Conservation (phyloP, 2,113 vertebrate species). For the Lepisosteus osseus region DNA sequence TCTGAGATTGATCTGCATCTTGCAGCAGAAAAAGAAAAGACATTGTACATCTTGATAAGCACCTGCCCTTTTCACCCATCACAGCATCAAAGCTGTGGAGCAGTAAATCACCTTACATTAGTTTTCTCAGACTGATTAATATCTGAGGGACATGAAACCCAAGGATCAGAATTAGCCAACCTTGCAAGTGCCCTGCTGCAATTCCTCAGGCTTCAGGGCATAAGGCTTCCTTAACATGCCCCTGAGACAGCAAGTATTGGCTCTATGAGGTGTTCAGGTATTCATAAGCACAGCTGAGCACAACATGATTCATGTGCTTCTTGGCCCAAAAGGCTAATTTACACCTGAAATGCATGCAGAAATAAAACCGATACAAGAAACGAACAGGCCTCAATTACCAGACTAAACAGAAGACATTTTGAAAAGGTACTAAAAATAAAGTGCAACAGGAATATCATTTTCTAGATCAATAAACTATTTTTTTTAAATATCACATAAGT, state of each 20-base stretch:
- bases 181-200: too few species aligned
- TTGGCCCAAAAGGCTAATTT: conserved; percentile 25
- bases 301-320: conserved; percentile 20
- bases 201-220: not conserved
- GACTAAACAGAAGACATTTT: conserved; percentile 9
- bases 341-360: conserved; percentile 21
- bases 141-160: not conserved
- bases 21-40: not conserved
- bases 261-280: conserved; percentile 11
- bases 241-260: not conserved
- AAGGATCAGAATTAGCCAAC: too few species aligned
- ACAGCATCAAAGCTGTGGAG: conserved; percentile 1
- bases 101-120: not conserved
- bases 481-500: conserved; percentile 35
- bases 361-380: conserved; percentile 19
- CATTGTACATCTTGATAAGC: conserved; percentile 8
- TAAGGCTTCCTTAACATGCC: conserved; percentile 9
- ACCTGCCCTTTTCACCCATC: conserved; percentile 6
- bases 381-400: conserved; percentile 20
- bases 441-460: conserved; percentile 25
- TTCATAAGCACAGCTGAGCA: conserved; percentile 11
- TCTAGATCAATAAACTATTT: conserved; percentile 22
- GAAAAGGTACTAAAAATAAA: conserved; percentile 25
- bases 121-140: conserved; percentile 6
- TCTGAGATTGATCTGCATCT: not conserved